Conservation (phyloP, 2,113 vertebrate genomes). For the Martes martes region DNA sequence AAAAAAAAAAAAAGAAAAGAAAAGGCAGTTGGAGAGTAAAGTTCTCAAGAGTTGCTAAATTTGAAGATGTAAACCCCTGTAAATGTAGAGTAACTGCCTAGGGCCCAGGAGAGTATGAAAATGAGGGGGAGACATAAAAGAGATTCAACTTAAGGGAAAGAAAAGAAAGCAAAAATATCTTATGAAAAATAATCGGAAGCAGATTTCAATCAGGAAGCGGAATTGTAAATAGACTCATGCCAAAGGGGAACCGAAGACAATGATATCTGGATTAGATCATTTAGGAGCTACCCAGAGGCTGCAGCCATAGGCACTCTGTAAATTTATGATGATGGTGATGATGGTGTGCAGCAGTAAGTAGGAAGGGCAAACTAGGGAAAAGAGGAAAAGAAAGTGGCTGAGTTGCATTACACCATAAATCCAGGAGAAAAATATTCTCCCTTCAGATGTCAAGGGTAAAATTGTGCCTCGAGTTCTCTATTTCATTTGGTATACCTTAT, state of each 20-base stretch:
- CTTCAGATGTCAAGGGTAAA: constrained; percentile 12
- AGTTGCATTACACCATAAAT: constrained; percentile 1
- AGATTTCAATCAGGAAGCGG: constrained; percentile 32
- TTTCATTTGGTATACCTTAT: constrained; percentile 51
- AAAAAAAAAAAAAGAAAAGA: too few relatives aligned
- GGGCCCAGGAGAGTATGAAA: not conserved
- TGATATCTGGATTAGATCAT: not conserved
- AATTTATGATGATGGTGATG: not conserved
- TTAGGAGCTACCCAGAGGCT: not conserved
- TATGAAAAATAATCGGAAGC: constrained; percentile 13
- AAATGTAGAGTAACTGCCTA: not conserved
- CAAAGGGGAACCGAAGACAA: not conserved
- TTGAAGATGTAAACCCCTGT: not conserved
- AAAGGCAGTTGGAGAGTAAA: not conserved
- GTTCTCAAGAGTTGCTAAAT: constrained; percentile 40
- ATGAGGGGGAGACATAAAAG: constrained; percentile 12
- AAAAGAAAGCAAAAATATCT: not conserved
- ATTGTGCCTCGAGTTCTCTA: not conserved
- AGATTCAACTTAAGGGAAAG: not conserved
- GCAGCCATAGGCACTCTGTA: not conserved
- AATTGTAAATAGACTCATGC: not conserved
- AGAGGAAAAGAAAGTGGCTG: not conserved
- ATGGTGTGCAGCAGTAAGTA: not conserved
- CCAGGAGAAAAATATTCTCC: constrained; percentile 51
- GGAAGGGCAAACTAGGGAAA: not conserved